These are phyloP conservation scores for Halictus ligatus DNA, from an alignment of 2,888 invertebrate genomes.

Conservation along the genomic window DNA sequence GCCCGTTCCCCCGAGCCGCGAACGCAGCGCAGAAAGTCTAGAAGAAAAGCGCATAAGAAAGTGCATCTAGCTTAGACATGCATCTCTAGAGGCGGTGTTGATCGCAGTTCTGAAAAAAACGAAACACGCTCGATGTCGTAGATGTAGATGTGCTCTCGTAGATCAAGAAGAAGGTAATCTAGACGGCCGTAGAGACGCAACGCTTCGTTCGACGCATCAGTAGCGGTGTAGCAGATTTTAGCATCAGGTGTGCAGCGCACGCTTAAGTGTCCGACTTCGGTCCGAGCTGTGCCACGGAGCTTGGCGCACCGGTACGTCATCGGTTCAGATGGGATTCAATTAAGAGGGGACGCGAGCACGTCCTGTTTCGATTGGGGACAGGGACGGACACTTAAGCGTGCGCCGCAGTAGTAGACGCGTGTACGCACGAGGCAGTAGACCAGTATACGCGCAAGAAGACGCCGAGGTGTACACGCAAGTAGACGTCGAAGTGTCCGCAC, in stretches of 20 bases:
- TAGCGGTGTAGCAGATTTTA: conserved; percentile 55
- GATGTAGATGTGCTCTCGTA: conserved; percentile 1
- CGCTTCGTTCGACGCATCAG: conserved; percentile 52
- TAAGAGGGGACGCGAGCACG: no score
- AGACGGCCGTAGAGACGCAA: conserved; percentile 18
- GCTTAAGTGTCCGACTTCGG: neutral
- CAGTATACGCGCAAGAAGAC: neutral
- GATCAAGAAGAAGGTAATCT: neutral
- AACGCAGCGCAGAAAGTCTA: conserved; percentile 47
- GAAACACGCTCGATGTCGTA: conserved; percentile 59
- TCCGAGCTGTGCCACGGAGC: neutral
- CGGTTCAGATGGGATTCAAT: neutral
- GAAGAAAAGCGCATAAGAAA: neutral
- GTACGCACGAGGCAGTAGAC: neutral
- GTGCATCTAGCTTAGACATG: conserved; percentile 14
- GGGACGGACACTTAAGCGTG: neutral
- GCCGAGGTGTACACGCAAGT: neutral
- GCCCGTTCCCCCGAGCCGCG: conserved; percentile 46
- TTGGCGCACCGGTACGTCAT: neutral
- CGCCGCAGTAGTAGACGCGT: neutral
- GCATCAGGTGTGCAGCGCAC: neutral
- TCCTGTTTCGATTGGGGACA: neutral
- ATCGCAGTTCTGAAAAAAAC: neutral
- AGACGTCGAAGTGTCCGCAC: neutral
- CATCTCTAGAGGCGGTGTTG: neutral